Conservation (phyloP, 2,888 invertebrate genomes). For the Aspidiotus rigidus region DNA sequence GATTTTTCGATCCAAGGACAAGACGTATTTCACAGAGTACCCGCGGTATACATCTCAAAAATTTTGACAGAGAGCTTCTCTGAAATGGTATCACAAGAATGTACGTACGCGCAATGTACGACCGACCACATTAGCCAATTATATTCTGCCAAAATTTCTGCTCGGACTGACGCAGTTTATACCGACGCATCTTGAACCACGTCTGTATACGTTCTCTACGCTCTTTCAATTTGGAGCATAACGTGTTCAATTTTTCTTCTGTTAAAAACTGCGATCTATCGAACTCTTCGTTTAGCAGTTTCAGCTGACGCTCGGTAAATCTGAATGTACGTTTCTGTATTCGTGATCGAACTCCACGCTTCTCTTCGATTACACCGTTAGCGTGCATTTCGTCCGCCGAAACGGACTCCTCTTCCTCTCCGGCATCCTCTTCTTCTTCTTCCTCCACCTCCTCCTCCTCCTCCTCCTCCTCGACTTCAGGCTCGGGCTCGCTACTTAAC, state of each 20-base stretch:
- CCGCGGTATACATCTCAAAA: too few relatives aligned
- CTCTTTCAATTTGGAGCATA: conserved; percentile 16
- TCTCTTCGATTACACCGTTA: background rate
- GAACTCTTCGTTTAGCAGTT: conserved; percentile 25
- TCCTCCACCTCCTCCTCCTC: background rate
- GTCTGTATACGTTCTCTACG: conserved; percentile 12
- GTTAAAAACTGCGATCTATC: conserved; percentile 19
- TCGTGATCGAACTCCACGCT: background rate
- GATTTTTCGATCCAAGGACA: too few relatives aligned
- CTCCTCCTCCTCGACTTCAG: background rate
- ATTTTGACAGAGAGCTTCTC: too few relatives aligned
- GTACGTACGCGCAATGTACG: background rate
- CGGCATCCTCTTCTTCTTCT: background rate
- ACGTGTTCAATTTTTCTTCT: conserved; percentile 5
- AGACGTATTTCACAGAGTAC: too few relatives aligned
- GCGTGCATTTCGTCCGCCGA: background rate
- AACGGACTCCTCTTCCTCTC: background rate
- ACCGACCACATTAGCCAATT: background rate
- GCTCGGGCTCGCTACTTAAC: background rate
- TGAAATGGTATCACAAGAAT: too few relatives aligned
- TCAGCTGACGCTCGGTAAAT: conserved; percentile 21
- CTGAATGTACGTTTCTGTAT: conserved; percentile 7
- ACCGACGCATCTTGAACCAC: conserved; percentile 25
- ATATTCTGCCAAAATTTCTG: conserved; percentile 26
- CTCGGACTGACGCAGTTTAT: conserved; percentile 20